Conservation (phyloP, 37 sponge, comb jelly and placozoan species). For the Halisarca cf. caerulea region DNA sequence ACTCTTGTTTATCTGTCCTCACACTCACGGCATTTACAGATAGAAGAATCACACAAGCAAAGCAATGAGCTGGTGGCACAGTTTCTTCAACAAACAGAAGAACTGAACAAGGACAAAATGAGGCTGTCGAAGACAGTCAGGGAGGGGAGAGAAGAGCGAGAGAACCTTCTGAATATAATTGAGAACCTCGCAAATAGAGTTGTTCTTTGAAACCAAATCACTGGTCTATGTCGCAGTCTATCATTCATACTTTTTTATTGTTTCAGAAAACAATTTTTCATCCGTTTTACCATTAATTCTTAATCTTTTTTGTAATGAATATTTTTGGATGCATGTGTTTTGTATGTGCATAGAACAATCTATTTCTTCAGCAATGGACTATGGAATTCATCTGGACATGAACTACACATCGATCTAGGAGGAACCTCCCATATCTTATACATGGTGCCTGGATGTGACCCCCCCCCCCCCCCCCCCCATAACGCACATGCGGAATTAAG, state of each 20-base stretch:
- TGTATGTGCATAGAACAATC: too few species aligned
- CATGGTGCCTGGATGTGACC: too few species aligned
- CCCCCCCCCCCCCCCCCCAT: too few species aligned
- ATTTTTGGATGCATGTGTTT: too few species aligned
- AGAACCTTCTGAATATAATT: neutral
- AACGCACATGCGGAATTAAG: too few species aligned
- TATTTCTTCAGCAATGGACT: too few species aligned
- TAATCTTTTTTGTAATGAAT: neutral
- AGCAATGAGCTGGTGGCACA: neutral
- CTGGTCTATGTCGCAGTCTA: neutral
- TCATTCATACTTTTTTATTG: neutral
- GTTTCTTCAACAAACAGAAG: neutral
- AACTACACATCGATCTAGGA: too few species aligned
- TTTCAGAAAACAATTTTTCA: neutral
- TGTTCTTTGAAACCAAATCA: neutral
- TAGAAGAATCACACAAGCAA: neutral
- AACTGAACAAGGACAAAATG: conserved; percentile 6
- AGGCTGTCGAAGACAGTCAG: neutral
- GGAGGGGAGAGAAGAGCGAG: neutral
- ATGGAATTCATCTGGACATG: too few species aligned
- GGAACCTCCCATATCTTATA: too few species aligned
- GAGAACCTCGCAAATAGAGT: conserved; percentile 1
- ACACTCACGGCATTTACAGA: neutral
- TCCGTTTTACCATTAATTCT: neutral
- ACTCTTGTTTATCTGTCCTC: neutral